Evolutionary conservation across 2,797 vertebrate genomes (phyloP).

Genomic region (Lacerta bilineata): DNA sequence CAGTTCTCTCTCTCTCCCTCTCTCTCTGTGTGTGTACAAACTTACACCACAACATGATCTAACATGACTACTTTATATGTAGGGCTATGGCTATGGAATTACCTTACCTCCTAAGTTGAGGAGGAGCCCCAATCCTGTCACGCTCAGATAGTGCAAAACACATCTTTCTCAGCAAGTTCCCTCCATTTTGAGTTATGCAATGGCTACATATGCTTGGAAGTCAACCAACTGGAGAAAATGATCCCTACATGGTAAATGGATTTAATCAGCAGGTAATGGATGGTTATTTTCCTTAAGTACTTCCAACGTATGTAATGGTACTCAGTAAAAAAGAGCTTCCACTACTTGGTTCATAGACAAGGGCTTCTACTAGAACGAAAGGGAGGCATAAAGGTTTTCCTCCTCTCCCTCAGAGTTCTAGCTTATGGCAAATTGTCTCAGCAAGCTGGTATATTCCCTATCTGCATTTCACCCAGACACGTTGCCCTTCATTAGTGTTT

Average conservation of each 20-base stretch:
- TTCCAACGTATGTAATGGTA: not conserved
- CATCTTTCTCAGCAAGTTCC: conserved; percentile 32
- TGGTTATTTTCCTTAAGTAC: not conserved
- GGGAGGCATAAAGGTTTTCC: not conserved
- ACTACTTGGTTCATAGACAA: not conserved
- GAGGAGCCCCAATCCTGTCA: not conserved
- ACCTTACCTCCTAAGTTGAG: conserved; percentile 52
- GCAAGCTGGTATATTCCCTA: not conserved
- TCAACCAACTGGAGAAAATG: not conserved
- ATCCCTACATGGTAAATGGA: not conserved
- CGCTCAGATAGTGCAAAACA: conserved; percentile 34
- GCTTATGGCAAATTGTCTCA: not conserved
- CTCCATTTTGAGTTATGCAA: conserved; percentile 27
- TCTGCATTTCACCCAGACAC: conserved; percentile 1
- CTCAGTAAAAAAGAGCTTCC: not conserved
- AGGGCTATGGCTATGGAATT: conserved; percentile 55
- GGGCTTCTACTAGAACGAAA: not conserved
- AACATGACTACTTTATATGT: conserved; percentile 31
- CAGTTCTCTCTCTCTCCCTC: not conserved
- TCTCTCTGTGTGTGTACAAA: not conserved
- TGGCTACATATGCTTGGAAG: conserved; percentile 30
- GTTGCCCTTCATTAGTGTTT: not conserved
- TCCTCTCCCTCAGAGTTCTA: not conserved
- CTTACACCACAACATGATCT: accelerated
- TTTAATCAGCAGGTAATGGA: not conserved